Evolutionary conservation across 2,797 vertebrate species (phyloP), one percentile per base, ranked within the genome.

Genomic region (Eurystomus glaucurus): DNA sequence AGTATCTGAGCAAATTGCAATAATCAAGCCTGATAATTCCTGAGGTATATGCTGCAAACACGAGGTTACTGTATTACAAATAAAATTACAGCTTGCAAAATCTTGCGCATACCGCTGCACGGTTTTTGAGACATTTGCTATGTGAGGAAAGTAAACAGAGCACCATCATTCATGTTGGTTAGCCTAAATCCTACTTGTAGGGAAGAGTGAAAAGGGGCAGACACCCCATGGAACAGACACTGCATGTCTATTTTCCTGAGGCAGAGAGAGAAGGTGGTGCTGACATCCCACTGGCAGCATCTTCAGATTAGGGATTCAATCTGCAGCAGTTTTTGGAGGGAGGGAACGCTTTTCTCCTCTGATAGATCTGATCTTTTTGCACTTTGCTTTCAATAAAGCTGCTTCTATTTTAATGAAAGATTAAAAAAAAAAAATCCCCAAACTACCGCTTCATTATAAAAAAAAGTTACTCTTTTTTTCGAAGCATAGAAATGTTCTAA

Each of bases 291-390:
- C 68, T 61, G 57, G 71, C 86, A 95, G 68, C 66, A 75, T 65
- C 86, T 83, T 64, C 92, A 83, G 75, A 78, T 71, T 87, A 91
- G 31, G 88, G 64, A 88, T 87, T 93, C 70, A 54, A 41, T 61
- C 61, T 80, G 48, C 86, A 77, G 83, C 66, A 89, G 70, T 14
- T 87, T 89, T 83, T 61, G 81, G 84, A 91, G 17, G 71, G 68
- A 91, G 94, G 33, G 35, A 71, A 82, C 23, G 60, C 37, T 89
- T 77, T 91, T 41, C 57, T 55, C n/a, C 50, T 77, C 54, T 64
- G 55, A 78, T 9, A 65, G 18, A 72, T 51, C 26, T 62, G 65
- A 84, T 80, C 48, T 83, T 37, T 76, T 81, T 2, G 10, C 37
- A 58, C 58, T 77, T 80, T 31, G 31, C 23, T 58, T 60, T 58